A percentile compares a stretch with the other conserved stretches of the same genome.
phyloP scores from a whole-genome alignment of 2,797 vertebrate species.

The Xenops minutus region DNA sequence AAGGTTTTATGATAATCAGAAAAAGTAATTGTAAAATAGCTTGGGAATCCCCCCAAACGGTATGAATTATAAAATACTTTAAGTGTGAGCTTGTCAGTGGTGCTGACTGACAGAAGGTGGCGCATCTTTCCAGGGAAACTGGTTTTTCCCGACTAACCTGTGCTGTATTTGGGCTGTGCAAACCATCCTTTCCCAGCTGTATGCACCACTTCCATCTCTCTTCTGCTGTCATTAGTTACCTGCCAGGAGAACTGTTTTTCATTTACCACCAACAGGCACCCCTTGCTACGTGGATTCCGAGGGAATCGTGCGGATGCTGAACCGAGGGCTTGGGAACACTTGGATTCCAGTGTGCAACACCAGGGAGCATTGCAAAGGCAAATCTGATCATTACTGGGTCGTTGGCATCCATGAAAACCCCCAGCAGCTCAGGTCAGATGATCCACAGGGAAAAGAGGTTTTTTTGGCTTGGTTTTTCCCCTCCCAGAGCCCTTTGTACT shows the following conservation, averaged over 20 bases:
- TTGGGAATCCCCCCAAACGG: neutral
- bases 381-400: constrained; percentile 94
- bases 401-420: constrained; percentile 92
- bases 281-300: constrained; percentile 89
- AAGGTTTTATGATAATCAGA: neutral
- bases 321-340: constrained; percentile 86
- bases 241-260: neutral
- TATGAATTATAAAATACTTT: neutral
- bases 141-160: neutral
- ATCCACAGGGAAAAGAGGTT: neutral
- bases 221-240: neutral
- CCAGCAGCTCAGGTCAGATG: constrained; percentile 90
- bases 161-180: fast-evolving
- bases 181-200: neutral
- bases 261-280: constrained; percentile 75
- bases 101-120: constrained; percentile 66
- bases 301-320: constrained; percentile 87
- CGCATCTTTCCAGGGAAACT: constrained; percentile 28
- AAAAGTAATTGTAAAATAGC: neutral
- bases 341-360: constrained; percentile 92
- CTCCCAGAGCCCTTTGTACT: neutral
- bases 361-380: constrained; percentile 90
- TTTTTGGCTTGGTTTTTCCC: neutral
- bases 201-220: neutral
- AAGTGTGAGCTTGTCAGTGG: neutral